A percentile compares a stretch with the other conserved stretches of the same genome.
Evolutionary conservation across 92 coral and sea anemone genomes (phyloP).

Genomic region (Parazoanthus swiftii): DNA sequence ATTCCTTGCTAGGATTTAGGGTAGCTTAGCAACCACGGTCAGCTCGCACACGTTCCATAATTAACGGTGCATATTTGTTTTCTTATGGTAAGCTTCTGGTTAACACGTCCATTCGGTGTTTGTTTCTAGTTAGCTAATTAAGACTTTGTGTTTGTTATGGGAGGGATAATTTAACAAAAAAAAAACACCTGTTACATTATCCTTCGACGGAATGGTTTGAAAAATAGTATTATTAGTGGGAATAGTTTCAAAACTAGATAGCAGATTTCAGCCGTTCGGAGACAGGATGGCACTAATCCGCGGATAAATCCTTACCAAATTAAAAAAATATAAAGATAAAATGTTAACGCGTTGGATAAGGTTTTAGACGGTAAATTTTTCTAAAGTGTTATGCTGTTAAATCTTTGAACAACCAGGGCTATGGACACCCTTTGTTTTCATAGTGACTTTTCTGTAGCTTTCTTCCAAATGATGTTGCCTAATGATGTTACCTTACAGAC

Average conservation of each 20-base stretch:
- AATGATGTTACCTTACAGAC: too few relatives aligned
- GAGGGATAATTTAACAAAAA: not conserved
- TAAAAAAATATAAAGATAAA: too few relatives aligned
- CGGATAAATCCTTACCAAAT: not conserved
- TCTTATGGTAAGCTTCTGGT: not conserved
- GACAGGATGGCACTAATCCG: not conserved
- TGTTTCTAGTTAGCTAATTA: not conserved
- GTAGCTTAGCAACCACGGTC: not conserved
- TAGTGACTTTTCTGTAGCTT: too few relatives aligned
- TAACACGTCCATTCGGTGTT: not conserved
- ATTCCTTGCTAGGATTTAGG: not conserved
- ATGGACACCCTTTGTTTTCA: too few relatives aligned
- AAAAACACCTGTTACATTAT: not conserved
- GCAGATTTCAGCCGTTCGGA: not conserved
- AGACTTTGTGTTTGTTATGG: not conserved
- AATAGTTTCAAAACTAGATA: not conserved
- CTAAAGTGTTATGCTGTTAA: not conserved
- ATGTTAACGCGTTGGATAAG: not conserved
- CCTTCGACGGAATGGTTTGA: not conserved
- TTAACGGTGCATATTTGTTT: not conserved
- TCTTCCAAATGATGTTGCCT: too few relatives aligned
- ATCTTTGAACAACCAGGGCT: not conserved
- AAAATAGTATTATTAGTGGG: too few relatives aligned
- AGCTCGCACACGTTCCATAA: not conserved
- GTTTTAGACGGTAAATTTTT: not conserved